phyloP scores from a whole-genome alignment of 2,113 vertebrate species.

The Toxotes jaculatrix region DNA sequence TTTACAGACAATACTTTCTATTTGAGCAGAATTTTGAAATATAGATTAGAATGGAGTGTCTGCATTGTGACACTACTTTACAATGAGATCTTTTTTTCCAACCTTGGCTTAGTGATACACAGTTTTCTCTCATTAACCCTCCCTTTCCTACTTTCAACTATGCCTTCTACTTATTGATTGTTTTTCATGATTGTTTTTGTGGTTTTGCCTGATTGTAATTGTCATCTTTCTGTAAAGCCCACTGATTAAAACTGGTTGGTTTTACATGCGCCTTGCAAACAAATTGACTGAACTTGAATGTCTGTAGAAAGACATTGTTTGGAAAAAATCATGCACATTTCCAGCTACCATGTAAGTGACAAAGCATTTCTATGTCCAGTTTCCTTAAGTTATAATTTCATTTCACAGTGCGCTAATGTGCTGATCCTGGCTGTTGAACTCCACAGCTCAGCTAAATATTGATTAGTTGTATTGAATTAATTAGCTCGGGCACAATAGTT shows the following conservation, averaged over 20 bases:
- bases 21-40: too few relatives aligned
- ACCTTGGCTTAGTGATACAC: background rate
- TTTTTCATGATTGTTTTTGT: background rate
- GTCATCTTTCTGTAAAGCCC: too few relatives aligned
- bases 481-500: conserved; percentile 57
- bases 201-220: background rate
- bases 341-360: background rate
- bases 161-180: background rate
- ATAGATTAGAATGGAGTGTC: background rate
- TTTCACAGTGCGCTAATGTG: conserved; percentile 56
- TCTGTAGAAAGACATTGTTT: background rate
- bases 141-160: too few relatives aligned
- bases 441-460: conserved; percentile 66
- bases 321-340: background rate
- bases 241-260: too few relatives aligned
- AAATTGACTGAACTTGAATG: background rate
- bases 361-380: conserved; percentile 30
- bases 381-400: conserved; percentile 50
- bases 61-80: background rate
- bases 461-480: conserved; percentile 70
- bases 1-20: background rate
- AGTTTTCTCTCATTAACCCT: too few relatives aligned
- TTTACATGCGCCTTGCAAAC: too few relatives aligned
- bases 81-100: background rate
- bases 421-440: conserved; percentile 59